Evolutionary conservation across 2,888 invertebrate genomes (phyloP).

Genomic region (Heliconius sara): DNA sequence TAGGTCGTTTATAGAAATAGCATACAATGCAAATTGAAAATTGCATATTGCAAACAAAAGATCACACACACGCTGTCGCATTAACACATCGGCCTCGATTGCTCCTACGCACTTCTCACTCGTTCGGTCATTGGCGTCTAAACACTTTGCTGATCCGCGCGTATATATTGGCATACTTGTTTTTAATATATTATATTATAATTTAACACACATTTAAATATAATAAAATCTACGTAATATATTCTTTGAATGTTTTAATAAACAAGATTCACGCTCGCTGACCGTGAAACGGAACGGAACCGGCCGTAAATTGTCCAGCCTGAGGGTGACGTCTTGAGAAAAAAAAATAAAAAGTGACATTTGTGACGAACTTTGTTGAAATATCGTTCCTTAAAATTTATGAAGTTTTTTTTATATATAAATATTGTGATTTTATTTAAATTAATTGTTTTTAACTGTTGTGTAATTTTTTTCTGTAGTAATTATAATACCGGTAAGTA

Average conservation of each 20-base stretch:
- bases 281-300: conserved; percentile 78
- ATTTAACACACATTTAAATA: conserved; percentile 24
- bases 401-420: conserved; percentile 55
- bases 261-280: conserved; percentile 54
- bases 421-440: conserved; percentile 50
- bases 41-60: conserved; percentile 68
- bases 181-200: conserved; percentile 40
- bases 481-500: conserved; percentile 54
- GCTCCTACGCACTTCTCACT: conserved; percentile 66
- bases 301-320: conserved; percentile 61
- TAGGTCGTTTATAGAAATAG: conserved; percentile 51
- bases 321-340: conserved; percentile 54
- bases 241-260: conserved; percentile 51
- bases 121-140: conserved; percentile 72
- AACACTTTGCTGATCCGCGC: conserved; percentile 46
- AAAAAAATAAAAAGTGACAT: conserved; percentile 59
- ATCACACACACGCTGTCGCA: conserved; percentile 59
- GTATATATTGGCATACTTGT: conserved; percentile 44
- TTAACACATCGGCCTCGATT: conserved; percentile 70
- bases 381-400: conserved; percentile 51
- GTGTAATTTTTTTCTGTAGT: conserved; percentile 52
- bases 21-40: conserved; percentile 70
- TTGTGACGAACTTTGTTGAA: conserved; percentile 68
- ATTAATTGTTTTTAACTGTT: conserved; percentile 49
- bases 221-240: conserved; percentile 44